Conservation (phyloP, 2,888 invertebrate species). For the Saturnia pavonia region DNA sequence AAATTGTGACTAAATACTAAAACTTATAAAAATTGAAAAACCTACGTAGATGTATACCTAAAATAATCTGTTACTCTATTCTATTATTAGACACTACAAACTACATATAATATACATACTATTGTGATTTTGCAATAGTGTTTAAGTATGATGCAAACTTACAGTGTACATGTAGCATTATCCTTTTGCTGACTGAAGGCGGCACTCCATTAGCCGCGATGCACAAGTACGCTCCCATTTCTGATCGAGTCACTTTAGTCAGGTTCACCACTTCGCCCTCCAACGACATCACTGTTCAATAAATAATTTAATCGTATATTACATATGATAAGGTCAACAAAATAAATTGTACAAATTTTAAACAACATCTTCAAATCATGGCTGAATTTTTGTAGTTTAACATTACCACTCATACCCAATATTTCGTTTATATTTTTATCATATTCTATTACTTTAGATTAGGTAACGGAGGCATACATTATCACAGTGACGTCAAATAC, state of each 20-base stretch:
- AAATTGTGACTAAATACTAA: too few relatives aligned
- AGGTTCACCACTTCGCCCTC: conserved; percentile 91
- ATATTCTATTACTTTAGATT: too few relatives aligned
- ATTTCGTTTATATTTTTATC: too few relatives aligned
- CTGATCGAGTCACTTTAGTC: conserved; percentile 93
- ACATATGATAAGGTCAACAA: neutral
- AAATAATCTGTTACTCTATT: neutral
- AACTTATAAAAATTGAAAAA: too few relatives aligned
- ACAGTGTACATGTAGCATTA: conserved; percentile 96
- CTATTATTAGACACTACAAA: neutral
- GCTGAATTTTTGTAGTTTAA: too few relatives aligned
- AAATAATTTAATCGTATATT: neutral
- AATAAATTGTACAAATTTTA: neutral
- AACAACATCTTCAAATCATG: neutral
- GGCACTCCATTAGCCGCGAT: conserved; percentile 94
- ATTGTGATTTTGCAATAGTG: neutral
- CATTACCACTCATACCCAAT: too few relatives aligned
- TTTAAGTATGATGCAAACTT: conserved; percentile 75
- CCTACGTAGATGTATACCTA: too few relatives aligned
- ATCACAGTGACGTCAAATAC: too few relatives aligned
- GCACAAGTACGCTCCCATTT: conserved; percentile 94
- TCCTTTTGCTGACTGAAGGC: conserved; percentile 93
- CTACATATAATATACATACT: neutral
- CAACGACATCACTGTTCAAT: conserved; percentile 83
- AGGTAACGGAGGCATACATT: too few relatives aligned